Base-by-base conservation (phyloP, 2,888 invertebrate genomes). In the Maniola hyperantus region DNA sequence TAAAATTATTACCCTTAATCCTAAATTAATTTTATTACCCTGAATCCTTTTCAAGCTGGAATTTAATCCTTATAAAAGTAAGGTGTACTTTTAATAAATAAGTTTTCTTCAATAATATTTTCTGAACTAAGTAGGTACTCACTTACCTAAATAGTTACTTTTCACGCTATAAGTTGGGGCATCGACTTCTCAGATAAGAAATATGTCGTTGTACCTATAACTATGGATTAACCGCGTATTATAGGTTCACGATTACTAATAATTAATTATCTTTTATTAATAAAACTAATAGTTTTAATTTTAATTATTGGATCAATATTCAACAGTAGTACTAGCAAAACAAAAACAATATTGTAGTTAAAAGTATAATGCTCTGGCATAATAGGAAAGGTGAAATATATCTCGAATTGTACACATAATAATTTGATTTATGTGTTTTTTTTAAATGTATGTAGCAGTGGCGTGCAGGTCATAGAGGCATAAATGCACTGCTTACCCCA, bases 321-420 rank as follows among this genome's bases (percentile, higher is more conserved):
- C 8, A 51, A 4, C 13, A 15, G n/a, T 15, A 36, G 34, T 34
- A n/a, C n/a, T n/a, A 36, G 15, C 33, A 34, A 54, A 54, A 54
- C 54, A 54, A 36, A 54, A 34, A 34, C 34, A 34, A 34, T 48
- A 48, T 8, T 15, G n/a, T n/a, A 33, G 33, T 54, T 36, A 54
- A 36, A 15, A 34, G 54, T 34, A 5, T 54, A 54, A 36, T 36
- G 54, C 54, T 36, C 34, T 18, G 33, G n/a, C 10, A 8, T 34
- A 13, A 34, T 34, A 54, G 54, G 54, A 54, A 54, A 54, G 54
- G 54, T 54, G 54, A 54, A 36, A 15, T 54, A 54, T 34, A 54
- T 33, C 54, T 54, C 15, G 54, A 5, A 34, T 36, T 33, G 20
- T 51, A 13, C 11, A 1, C n/a, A n/a, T n/a, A n/a, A n/a, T n/a